phyloP scores from a whole-genome alignment of 2,797 vertebrate species.

The Mycteria americana region DNA sequence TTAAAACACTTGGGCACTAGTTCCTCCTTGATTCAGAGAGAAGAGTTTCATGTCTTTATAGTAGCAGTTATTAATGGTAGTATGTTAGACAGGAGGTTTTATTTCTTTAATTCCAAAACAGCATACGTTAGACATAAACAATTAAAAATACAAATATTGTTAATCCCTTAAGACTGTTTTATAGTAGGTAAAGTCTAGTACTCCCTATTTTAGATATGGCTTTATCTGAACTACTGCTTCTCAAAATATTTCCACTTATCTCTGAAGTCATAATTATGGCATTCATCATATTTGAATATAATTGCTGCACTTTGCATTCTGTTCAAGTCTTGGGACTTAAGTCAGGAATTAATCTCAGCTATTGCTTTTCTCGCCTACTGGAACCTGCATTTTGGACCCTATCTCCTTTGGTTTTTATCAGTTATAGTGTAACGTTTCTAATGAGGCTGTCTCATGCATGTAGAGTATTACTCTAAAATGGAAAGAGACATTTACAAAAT shows the following conservation, averaged over 20 bases:
- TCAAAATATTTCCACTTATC: conserved; percentile 67
- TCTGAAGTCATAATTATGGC: conserved; percentile 59
- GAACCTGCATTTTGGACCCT: not conserved
- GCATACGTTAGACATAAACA: not conserved
- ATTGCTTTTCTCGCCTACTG: not conserved
- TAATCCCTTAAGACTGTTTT: not conserved
- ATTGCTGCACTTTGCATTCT: conserved; percentile 52
- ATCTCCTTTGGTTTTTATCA: not conserved
- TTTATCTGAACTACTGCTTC: conserved; percentile 39
- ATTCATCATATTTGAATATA: conserved; percentile 42
- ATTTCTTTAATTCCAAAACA: not conserved
- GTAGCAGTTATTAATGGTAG: not conserved
- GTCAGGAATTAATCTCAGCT: not conserved
- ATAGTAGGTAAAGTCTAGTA: not conserved
- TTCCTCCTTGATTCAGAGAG: not conserved
- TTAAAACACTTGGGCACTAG: not conserved
- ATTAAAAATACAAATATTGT: not conserved
- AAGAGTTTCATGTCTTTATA: not conserved
- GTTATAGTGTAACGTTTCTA: not conserved
- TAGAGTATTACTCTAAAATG: not conserved
- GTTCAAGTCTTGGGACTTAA: not conserved
- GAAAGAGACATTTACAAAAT: not conserved
- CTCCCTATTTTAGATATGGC: not conserved
- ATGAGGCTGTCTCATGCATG: not conserved
- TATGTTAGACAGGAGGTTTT: not conserved